phyloP scores from a whole-genome alignment of 2,113 vertebrate genomes.

The Notarius lentiginosus region DNA sequence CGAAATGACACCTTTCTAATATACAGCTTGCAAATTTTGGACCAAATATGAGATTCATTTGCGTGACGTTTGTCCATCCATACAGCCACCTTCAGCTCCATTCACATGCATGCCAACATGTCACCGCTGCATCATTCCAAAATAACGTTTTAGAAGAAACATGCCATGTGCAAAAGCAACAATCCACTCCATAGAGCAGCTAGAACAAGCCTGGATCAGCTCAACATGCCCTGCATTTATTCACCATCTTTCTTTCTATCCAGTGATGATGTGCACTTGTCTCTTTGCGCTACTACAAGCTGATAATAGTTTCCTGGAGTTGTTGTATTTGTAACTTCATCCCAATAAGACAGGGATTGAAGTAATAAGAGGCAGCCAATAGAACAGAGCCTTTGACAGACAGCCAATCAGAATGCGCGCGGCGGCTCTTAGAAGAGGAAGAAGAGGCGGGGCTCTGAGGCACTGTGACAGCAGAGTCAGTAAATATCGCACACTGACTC shows the following conservation, averaged over 20 bases:
- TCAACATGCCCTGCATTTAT: not conserved
- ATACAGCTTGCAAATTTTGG: conserved; percentile 20
- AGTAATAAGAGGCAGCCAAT: conserved; percentile 50
- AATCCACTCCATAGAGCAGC: too few species aligned
- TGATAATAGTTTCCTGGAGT: conserved; percentile 41
- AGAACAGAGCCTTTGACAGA: conserved; percentile 9
- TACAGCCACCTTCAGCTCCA: not conserved
- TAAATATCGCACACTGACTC: conserved; percentile 25
- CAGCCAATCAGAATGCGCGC: conserved; percentile 49
- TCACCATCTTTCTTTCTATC: not conserved
- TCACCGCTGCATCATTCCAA: not conserved
- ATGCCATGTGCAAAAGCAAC: not conserved
- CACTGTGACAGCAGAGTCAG: conserved; percentile 46
- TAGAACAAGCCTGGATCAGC: not conserved
- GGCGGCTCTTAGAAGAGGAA: conserved; percentile 36
- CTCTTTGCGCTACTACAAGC: conserved; percentile 2
- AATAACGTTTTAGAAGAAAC: not conserved
- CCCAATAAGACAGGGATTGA: conserved; percentile 29
- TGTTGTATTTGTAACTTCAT: conserved; percentile 51
- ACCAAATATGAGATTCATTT: conserved; percentile 3
- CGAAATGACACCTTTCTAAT: conserved; percentile 41
- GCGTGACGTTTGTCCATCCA: not conserved
- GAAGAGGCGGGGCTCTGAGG: conserved; percentile 39
- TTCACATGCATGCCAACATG: not conserved
- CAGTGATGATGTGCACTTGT: not conserved